Percentiles rank a stretch among this genome's conserved stretches.
Evolutionary conservation across 2,888 invertebrate genomes (phyloP).

Genomic region (Parnassius mnemosyne): DNA sequence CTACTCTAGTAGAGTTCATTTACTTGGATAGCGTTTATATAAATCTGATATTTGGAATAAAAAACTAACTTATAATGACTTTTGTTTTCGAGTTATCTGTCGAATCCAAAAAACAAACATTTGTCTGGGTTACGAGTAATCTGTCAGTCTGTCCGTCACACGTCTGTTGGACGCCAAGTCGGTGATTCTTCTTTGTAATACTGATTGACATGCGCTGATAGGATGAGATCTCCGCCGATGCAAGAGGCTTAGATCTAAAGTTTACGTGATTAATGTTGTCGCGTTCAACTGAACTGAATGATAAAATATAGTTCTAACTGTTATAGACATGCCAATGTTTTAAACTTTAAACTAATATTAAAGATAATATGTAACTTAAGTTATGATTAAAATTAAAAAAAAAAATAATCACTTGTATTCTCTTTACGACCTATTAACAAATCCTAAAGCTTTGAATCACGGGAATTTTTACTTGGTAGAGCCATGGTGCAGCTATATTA

Average conservation of each 20-base stretch:
- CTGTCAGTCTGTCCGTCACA: conserved; percentile 61
- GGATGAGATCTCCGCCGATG: conserved; percentile 59
- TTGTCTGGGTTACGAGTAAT: conserved; percentile 58
- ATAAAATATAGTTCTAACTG: not conserved
- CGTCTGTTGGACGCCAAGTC: conserved; percentile 48
- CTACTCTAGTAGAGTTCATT: too few species aligned
- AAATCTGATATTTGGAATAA: too few species aligned
- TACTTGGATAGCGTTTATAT: too few species aligned
- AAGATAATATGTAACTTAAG: too few species aligned
- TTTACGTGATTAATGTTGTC: conserved; percentile 55
- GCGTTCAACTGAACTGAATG: not conserved
- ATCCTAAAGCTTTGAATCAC: too few species aligned
- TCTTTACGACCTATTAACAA: too few species aligned
- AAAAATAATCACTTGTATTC: too few species aligned
- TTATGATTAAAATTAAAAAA: too few species aligned
- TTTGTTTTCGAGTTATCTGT: conserved; percentile 20
- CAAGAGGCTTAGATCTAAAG: conserved; percentile 48
- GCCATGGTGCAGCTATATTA: too few species aligned
- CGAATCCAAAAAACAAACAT: conserved; percentile 43
- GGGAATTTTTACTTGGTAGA: too few species aligned
- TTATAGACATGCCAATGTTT: not conserved
- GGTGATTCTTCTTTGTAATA: conserved; percentile 63
- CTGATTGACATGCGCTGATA: conserved; percentile 67
- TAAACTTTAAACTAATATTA: too few species aligned
- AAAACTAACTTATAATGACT: not conserved